Conservation (phyloP, 2,113 vertebrate species). For the Callipepla squamata region DNA sequence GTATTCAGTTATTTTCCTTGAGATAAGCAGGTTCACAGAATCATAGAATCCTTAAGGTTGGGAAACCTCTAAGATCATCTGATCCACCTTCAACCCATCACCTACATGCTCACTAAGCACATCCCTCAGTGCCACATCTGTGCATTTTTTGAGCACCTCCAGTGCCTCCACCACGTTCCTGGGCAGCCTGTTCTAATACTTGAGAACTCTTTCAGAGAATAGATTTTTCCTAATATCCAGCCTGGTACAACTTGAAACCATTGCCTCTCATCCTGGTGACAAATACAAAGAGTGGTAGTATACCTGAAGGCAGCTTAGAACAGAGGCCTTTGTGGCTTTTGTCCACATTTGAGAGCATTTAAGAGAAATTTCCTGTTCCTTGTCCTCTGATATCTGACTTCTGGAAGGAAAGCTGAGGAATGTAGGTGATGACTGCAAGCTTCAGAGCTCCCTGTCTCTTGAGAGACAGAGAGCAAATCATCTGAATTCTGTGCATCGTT, state of each 20-base stretch:
- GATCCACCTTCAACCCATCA: not conserved
- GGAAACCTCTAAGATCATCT: not conserved
- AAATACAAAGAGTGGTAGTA: not conserved
- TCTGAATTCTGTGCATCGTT: conserved; percentile 11
- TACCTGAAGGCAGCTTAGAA: not conserved
- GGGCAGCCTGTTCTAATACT: not conserved
- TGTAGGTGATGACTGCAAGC: not conserved
- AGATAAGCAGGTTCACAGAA: not conserved
- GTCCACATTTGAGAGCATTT: not conserved
- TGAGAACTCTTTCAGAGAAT: not conserved
- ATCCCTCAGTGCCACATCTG: not conserved
- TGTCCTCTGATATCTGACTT: rapidly evolving
- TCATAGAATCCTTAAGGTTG: not conserved
- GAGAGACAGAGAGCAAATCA: conserved; percentile 15
- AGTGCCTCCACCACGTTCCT: not conserved
- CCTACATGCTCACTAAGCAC: too few relatives aligned
- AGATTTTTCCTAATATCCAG: not conserved
- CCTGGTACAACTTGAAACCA: not conserved
- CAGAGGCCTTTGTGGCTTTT: not conserved
- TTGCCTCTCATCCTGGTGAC: not conserved
- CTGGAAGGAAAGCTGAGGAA: not conserved
- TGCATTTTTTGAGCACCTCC: not conserved
- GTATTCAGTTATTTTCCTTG: not conserved
- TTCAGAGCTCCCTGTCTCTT: not conserved
- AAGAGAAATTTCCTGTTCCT: not conserved